These are phyloP conservation scores for Gambusia affinis DNA, from an alignment of 2,113 vertebrate species.

Conservation along the genomic window DNA sequence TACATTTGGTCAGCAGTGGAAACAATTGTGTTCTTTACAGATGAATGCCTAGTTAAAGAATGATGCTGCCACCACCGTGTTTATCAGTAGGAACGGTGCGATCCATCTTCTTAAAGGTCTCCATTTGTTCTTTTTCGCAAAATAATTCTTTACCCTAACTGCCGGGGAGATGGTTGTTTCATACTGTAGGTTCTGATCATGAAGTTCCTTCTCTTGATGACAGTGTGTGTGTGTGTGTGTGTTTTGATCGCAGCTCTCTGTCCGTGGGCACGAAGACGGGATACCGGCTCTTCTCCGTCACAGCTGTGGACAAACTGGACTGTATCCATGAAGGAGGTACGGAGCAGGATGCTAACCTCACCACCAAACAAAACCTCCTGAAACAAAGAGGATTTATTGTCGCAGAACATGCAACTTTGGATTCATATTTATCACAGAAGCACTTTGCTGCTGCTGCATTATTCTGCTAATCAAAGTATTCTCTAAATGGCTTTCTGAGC, in stretches of 20 bases:
- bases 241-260: conserved; percentile 82
- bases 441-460: not conserved
- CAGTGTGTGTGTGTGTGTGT: not conserved
- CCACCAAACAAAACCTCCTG: not conserved
- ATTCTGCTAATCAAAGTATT: not conserved
- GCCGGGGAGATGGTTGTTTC: no score
- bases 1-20: no score
- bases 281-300: conserved; percentile 92
- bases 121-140: no score
- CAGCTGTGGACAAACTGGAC: conserved; percentile 92
- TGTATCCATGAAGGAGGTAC: conserved; percentile 94
- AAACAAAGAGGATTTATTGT: not conserved
- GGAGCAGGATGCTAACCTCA: conserved; percentile 25
- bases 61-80: no score
- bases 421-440: not conserved
- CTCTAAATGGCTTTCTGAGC: not conserved
- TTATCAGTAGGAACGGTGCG: no score
- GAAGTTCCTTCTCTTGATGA: not conserved
- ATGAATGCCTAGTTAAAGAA: no score
- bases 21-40: no score
- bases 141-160: no score
- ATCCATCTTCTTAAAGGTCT: no score
- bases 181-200: not conserved
- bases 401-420: not conserved
- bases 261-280: conserved; percentile 91